phyloP scores from a whole-genome alignment of 1,140 invertebrate species.

The Anoplophora glabripennis region DNA sequence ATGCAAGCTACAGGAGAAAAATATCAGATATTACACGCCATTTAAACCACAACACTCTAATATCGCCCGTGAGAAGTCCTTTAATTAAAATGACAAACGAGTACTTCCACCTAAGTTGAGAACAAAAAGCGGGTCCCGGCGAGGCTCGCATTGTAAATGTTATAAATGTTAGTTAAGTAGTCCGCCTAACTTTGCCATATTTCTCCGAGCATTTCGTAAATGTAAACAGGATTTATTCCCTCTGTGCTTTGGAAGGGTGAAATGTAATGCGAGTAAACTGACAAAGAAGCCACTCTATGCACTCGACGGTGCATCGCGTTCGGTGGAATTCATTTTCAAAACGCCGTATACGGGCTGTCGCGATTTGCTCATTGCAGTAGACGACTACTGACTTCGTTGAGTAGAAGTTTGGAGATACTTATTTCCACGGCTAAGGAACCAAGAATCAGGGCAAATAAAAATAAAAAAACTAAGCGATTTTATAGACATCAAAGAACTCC shows the following conservation, averaged over 20 bases:
- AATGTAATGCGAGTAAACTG: conserved; percentile 3
- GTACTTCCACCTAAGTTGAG: neutral
- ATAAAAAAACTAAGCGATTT: too few relatives aligned
- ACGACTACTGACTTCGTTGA: too few relatives aligned
- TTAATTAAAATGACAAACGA: conserved; percentile 8
- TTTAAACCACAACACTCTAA: conserved; percentile 5
- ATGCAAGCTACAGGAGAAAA: conserved; percentile 6
- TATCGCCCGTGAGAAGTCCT: neutral
- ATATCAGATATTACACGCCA: conserved; percentile 6
- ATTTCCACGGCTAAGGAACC: too few relatives aligned
- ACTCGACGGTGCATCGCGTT: neutral
- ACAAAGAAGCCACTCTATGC: conserved; percentile 6
- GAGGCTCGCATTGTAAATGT: conserved; percentile 1
- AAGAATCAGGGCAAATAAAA: too few relatives aligned
- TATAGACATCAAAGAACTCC: too few relatives aligned
- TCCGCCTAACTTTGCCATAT: conserved; percentile 3
- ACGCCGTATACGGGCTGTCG: neutral
- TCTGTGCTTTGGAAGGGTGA: conserved; percentile 1
- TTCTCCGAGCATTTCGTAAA: conserved; percentile 6
- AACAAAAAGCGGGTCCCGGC: neutral
- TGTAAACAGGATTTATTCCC: conserved; percentile 4
- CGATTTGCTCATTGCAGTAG: neutral
- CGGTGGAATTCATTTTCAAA: neutral
- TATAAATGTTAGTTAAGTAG: conserved; percentile 12
- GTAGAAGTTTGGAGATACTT: too few relatives aligned